Evolutionary conservation across 2,797 vertebrate species (phyloP), one percentile per base, ranked within the genome.

Genomic region (Lacerta viridis): DNA sequence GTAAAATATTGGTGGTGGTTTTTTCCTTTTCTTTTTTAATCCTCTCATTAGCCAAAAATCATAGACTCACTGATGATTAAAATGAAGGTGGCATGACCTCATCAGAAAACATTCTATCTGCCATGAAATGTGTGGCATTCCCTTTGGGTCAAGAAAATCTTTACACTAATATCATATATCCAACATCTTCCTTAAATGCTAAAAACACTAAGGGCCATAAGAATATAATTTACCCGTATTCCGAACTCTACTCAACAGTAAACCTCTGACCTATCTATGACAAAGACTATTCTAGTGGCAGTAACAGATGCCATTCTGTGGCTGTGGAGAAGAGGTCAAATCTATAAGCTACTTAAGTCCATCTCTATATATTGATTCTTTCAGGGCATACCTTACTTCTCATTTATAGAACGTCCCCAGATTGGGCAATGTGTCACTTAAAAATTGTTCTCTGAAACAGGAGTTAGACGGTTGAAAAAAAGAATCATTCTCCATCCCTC

Each of bases 281-380:
- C 87, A 92, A 87, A 85, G n/a, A 89, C 64, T 50, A 87, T 80
- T 81, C 74, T 80, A 91, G 90, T 66, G 91, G 88, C 80, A 90
- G 83, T 84, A 87, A 95, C 93, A 87, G 89, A 91, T 91, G 71
- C 76, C 46, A 87, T 90, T 89, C 85, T 82, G 61, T 85, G 83
- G 81, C 80, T 90, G 61, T 59, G 76, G 59, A 71, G 2, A 83
- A 72, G 13, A 91, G 85, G 88, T 93, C 86, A 93, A 92, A 93
- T 85, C 88, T 85, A 74, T 92, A 85, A 0, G 7, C 7, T 90
- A 74, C 92, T 88, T 90, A 89, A 55, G 89, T 90, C 79, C 85
- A 59, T 27, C 84, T 80, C 46, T 61, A 75, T 83, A 81, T 92
- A 91, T 90, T 90, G 82, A 92, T 89, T 86, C 29, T 50, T 90